Evolutionary conservation across 92 coral and sea anemone genomes (phyloP), one percentile per base, ranked within the genome.

Genomic region (Micromussa lordhowensis): DNA sequence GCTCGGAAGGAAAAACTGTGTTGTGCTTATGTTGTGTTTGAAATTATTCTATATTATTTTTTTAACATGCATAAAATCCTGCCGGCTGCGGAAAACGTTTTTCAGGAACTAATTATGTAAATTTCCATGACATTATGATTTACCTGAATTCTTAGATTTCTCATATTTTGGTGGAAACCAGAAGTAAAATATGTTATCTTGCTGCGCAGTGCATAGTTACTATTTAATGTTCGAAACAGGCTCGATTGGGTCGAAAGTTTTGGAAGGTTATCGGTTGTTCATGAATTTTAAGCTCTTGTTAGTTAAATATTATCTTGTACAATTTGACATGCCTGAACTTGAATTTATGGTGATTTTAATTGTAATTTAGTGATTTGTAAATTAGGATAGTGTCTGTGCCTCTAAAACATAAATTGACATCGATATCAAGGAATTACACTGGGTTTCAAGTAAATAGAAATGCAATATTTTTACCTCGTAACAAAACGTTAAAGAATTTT

Each of bases 61-160:
- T 77, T 77, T 66, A 57, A 57, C 78, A 44, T 63, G 77, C 54
- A 77, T 64, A 61, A 54, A 48, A 75, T 63, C 89, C 53, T 49
- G 89, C 89, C 69, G 76, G 89, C 30, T 63, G 83, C 51, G 48
- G 22, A 75, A 77, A 85, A 74, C 54, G 81, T 40, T 77, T 69
- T 31, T 71, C 80, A 30, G 83, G 72, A 58, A 57, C 80, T 44
- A 77, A 86, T 77, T 86, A 86, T 77, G 83, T 77, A 86, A 86
- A 77, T 77, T 44, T 77, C 72, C 75, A 53, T 48, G 81, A 22
- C 63, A 78, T 77, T 63, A 66, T 68, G 82, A 77, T 49, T 31
- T 63, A 63, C 89, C 68, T 36, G 74, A 49, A 77, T 77, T 77
- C 89, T 40, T 51, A 64, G 83, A 21, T 29, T 75, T 76, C 61